These are phyloP conservation scores for Junonia oenone DNA, from an alignment of 2,888 invertebrate species.

Conservation along the genomic window DNA sequence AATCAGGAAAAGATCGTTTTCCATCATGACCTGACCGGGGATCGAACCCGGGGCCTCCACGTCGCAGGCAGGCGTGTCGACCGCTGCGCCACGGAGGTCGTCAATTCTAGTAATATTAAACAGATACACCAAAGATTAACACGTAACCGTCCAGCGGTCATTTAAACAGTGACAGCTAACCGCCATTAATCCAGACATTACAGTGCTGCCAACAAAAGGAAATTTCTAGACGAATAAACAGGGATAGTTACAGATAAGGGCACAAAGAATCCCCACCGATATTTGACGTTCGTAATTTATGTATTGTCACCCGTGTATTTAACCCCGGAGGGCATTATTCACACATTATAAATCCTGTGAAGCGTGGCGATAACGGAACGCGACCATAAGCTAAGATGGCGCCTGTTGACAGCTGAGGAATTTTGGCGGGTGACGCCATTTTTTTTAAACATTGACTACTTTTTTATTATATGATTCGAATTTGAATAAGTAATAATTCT, in stretches of 20 bases:
- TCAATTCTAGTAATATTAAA: too few species aligned
- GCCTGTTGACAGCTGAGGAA: constrained; percentile 47
- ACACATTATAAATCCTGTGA: constrained; percentile 74
- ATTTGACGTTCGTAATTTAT: constrained; percentile 66
- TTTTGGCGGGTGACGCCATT: constrained; percentile 52
- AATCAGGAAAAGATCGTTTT: too few species aligned
- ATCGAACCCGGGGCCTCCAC: too few species aligned
- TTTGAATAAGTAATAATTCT: too few species aligned
- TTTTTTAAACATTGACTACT: too few species aligned
- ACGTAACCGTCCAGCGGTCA: constrained; percentile 3
- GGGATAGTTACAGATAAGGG: constrained; percentile 57
- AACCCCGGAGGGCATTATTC: constrained; percentile 67
- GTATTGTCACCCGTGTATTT: constrained; percentile 66
- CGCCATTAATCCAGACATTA: constrained; percentile 16
- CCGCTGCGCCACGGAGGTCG: too few species aligned
- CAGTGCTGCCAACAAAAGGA: constrained; percentile 33
- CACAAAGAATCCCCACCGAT: constrained; percentile 46
- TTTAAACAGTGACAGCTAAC: neutral
- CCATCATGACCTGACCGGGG: too few species aligned
- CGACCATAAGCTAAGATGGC: constrained; percentile 60
- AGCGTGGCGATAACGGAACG: constrained; percentile 59
- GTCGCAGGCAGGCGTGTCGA: too few species aligned
- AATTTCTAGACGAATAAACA: constrained; percentile 67
- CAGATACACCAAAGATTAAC: neutral
- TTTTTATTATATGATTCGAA: constrained; percentile 26